A percentile compares a stretch with the other conserved stretches of the same genome.
Conservation (phyloP, 2,113 vertebrate species). For the Coracopsis vasa region DNA sequence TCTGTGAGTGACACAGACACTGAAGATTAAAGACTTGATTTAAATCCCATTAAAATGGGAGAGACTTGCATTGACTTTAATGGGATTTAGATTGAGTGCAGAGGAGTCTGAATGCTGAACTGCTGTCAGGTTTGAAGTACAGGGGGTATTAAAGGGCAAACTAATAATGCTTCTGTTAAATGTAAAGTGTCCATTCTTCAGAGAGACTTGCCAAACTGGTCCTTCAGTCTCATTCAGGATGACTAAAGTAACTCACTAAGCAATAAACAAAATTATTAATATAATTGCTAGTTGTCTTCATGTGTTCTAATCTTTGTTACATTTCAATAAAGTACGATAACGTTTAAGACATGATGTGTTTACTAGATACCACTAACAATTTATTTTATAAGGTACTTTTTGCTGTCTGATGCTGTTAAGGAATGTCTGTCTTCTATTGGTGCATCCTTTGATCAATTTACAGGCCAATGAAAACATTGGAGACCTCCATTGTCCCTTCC, state of each 20-base stretch:
- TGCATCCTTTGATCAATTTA: background rate
- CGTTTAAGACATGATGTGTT: background rate
- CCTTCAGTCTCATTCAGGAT: conserved; percentile 3
- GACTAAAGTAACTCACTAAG: background rate
- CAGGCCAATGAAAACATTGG: background rate
- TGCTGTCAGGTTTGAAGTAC: conserved; percentile 20
- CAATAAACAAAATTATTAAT: conserved; percentile 18
- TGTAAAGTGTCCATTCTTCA: conserved; percentile 24
- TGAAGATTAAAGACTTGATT: conserved; percentile 32
- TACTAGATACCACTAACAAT: background rate
- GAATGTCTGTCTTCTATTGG: background rate
- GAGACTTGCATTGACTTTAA: conserved; percentile 42
- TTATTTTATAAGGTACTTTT: background rate
- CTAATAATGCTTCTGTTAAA: conserved; percentile 53
- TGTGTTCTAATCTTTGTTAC: background rate
- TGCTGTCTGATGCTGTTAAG: background rate
- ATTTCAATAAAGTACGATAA: background rate
- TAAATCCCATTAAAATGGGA: conserved; percentile 54
- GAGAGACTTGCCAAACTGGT: background rate
- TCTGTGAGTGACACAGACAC: background rate
- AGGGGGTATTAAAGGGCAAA: conserved; percentile 39
- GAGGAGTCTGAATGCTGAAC: background rate
- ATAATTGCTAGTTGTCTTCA: background rate
- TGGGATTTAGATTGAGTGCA: conserved; percentile 39
- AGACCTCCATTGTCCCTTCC: background rate